Evolutionary conservation across 1,140 invertebrate genomes (phyloP).

Genomic region (Heliconius hermathena): DNA sequence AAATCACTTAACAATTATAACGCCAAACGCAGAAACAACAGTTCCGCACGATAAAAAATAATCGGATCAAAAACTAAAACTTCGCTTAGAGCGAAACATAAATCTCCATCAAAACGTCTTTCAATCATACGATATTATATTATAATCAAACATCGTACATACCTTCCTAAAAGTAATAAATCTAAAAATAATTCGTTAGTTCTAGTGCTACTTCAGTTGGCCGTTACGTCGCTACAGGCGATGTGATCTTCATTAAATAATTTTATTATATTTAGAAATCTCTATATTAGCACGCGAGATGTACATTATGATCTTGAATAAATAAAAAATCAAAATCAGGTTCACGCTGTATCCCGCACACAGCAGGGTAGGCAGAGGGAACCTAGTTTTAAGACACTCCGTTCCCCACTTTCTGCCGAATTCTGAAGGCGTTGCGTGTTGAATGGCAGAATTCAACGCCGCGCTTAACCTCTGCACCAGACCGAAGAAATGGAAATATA

Average conservation of each 20-base stretch:
- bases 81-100: conserved; percentile 65
- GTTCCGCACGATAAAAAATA: neutral
- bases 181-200: conserved; percentile 69
- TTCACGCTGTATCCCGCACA: too few species aligned
- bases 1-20: conserved; percentile 12
- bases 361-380: too few species aligned
- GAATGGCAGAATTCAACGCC: too few species aligned
- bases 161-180: conserved; percentile 69
- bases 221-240: conserved; percentile 70
- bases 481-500: too few species aligned
- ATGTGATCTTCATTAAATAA: conserved; percentile 76
- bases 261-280: conserved; percentile 50
- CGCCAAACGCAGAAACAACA: conserved; percentile 15
- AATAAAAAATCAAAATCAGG: neutral
- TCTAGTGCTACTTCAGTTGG: conserved; percentile 75
- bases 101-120: conserved; percentile 64
- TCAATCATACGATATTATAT: conserved; percentile 19
- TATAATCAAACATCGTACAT: conserved; percentile 48
- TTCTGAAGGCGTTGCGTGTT: too few species aligned
- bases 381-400: too few species aligned
- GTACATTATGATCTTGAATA: neutral
- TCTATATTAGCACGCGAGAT: conserved; percentile 3
- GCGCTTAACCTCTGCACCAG: too few species aligned
- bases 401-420: too few species aligned
- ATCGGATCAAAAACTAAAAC: conserved; percentile 30